phyloP scores from a whole-genome alignment of 2,888 invertebrate species.

The Chrysina gloriosa region DNA sequence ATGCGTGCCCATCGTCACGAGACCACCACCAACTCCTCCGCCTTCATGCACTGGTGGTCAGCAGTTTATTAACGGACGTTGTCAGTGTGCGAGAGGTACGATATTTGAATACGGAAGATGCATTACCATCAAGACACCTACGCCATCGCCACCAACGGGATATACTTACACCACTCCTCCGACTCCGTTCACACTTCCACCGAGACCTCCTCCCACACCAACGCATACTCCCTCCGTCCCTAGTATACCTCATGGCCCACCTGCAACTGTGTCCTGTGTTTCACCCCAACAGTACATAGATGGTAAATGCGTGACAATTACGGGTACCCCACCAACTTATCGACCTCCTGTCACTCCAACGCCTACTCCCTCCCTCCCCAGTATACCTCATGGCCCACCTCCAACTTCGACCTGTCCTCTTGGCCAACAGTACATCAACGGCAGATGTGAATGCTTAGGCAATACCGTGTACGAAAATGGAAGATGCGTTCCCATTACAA shows the following conservation, averaged over 20 bases:
- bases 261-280: no score
- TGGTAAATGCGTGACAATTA: conserved; percentile 11
- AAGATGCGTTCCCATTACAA: not conserved
- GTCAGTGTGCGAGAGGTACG: not conserved
- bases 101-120: not conserved
- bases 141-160: not conserved
- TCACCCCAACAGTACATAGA: not conserved
- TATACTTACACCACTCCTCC: conserved; percentile 18
- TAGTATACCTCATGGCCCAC: no score
- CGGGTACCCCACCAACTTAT: no score
- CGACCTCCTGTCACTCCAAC: no score
- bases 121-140: no score
- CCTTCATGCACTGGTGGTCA: not conserved
- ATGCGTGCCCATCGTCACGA: no score
- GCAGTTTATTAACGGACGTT: conserved; percentile 13
- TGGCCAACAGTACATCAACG: conserved; percentile 22
- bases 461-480: conserved; percentile 20
- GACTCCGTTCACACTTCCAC: conserved; percentile 15
- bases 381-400: conserved; percentile 14
- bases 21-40: conserved; percentile 1
- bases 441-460: conserved; percentile 3
- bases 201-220: conserved; percentile 19
- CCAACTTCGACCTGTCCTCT: not conserved
- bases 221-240: no score
- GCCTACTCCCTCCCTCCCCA: no score